Percentiles rank a stretch among this genome's conserved stretches.
phyloP scores from a whole-genome alignment of 1,140 invertebrate genomes.

The Plutomurus gul region DNA sequence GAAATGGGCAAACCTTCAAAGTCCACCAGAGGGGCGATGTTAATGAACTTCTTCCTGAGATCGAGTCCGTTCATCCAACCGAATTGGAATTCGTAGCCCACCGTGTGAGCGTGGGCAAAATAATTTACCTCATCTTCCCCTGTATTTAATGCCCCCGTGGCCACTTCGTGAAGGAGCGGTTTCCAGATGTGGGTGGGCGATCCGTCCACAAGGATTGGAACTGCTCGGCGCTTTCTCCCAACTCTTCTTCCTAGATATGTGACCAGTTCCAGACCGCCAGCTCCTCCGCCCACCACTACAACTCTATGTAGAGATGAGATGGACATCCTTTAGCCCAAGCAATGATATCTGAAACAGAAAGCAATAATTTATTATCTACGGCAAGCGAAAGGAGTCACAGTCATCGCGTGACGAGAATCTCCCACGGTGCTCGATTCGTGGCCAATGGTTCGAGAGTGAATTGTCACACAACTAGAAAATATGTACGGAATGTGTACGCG shows the following conservation, averaged over 20 bases:
- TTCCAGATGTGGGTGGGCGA: constrained; percentile 46
- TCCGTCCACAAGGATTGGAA: constrained; percentile 30
- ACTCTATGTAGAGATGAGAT: constrained; percentile 37
- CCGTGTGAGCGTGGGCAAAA: constrained; percentile 36
- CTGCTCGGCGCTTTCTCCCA: background rate
- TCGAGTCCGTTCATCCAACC: constrained; percentile 33
- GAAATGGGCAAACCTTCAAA: background rate
- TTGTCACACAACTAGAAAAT: too few species aligned
- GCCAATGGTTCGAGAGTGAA: too few species aligned
- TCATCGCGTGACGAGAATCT: too few species aligned
- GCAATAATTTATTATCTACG: too few species aligned
- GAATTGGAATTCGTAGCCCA: constrained; percentile 29
- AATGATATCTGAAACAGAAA: too few species aligned
- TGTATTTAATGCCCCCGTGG: constrained; percentile 40
- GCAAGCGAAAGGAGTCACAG: too few species aligned
- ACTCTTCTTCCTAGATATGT: constrained; percentile 23
- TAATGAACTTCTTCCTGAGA: background rate
- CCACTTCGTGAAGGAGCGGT: constrained; percentile 45
- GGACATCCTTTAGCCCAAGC: too few species aligned
- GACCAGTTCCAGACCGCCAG: constrained; percentile 41
- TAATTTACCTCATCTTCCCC: constrained; percentile 50
- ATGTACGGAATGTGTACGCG: too few species aligned
- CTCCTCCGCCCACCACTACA: constrained; percentile 47
- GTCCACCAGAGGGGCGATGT: background rate
- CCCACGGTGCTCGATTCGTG: too few species aligned